A percentile compares a stretch with the other conserved stretches of the same genome.
phyloP scores from a whole-genome alignment of 2,113 vertebrate species.

The Orthonyx spaldingii region DNA sequence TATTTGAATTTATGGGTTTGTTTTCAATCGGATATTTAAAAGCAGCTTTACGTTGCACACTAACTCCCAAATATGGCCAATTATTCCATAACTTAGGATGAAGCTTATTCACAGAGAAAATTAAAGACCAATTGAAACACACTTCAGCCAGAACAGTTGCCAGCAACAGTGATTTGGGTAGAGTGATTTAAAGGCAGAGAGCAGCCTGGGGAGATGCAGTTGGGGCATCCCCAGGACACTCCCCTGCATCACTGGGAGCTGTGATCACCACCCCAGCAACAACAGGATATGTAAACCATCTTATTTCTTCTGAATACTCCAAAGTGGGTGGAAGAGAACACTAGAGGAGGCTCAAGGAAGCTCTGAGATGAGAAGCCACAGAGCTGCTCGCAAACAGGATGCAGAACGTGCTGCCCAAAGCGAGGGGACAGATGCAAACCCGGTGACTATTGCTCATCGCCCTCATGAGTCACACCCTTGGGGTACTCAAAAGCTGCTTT shows the following conservation, averaged over 20 bases:
- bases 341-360: neutral
- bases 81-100: neutral
- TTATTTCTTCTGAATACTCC: neutral
- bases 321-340: neutral
- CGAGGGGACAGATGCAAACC: neutral
- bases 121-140: neutral
- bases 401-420: neutral
- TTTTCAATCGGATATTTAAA: neutral
- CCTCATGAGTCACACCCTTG: neutral
- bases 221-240: neutral
- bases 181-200: neutral
- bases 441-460: conserved; percentile 31
- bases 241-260: neutral
- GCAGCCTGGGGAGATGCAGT: neutral
- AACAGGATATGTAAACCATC: neutral
- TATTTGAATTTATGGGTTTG: neutral
- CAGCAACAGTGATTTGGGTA: neutral
- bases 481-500: neutral
- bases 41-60: neutral
- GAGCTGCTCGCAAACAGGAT: conserved; percentile 55
- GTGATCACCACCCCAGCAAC: neutral
- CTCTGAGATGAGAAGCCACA: neutral
- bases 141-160: neutral
- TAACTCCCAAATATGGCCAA: neutral
- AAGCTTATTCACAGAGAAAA: neutral